Evolutionary conservation across 2,888 invertebrate species (phyloP), one percentile per base, ranked within the genome.

Genomic region (Sceliomorpha sp.): DNA sequence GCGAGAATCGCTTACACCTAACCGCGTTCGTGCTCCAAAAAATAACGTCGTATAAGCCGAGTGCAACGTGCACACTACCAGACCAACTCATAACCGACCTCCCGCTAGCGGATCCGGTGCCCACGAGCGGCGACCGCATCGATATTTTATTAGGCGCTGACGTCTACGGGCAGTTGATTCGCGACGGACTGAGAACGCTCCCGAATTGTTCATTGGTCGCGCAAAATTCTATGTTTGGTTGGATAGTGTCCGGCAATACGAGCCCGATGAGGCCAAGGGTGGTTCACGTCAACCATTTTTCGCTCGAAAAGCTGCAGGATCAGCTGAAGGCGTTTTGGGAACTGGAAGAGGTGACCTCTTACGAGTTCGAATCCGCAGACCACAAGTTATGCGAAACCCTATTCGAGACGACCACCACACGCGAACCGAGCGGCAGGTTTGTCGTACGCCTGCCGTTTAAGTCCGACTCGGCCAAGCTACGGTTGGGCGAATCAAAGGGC

Each of bases 111-210:
- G 51, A 51, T 20, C 37, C 39, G 14, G 5, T 12, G 6, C 37
- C 27, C 1, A 14, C 15, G 4, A 13, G 10, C 2, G 1, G 1
- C 2, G 45, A 32, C 20, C 29, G 34, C 2, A 51, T 51, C 1
- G 40, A 51, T 7, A 7, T 51, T 5, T 10, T 51, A 1, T 9
- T 51, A 2, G 51, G 51, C 3, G 53, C 53, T 3, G 53, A 53
- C 14, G 40, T 24, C 0, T 53, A 32, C 32, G 53, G 53, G 1
- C 7, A 13, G 6, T 2, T 53, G 3, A 2, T 27, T 2, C 6
- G 1, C 1, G 27, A 6, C 6, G 27, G n/a, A n/a, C n/a, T n/a
- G n/a, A n/a, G n/a, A n/a, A n/a, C n/a, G n/a, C n/a, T n/a, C n/a
- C n/a, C n/a, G n/a, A n/a, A n/a, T n/a, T n/a, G n/a, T n/a, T n/a